phyloP scores from a whole-genome alignment of 2,113 vertebrate species.

The Leiothrix lutea region DNA sequence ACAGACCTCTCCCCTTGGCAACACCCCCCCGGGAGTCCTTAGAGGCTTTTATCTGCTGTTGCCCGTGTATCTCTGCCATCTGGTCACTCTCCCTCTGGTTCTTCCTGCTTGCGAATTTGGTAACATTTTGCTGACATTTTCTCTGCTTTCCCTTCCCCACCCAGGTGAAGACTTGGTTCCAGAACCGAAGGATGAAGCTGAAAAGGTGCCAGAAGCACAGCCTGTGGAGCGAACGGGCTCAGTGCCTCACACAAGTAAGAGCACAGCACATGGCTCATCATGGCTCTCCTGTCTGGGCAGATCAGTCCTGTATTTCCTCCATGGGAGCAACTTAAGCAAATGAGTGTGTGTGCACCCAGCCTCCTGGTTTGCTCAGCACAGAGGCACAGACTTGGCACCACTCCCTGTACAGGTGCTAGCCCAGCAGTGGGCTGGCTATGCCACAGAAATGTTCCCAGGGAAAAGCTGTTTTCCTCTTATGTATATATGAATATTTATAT shows the following conservation, averaged over 20 bases:
- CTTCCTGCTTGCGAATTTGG: not conserved
- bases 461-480: not conserved
- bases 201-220: constrained; percentile 80
- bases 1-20: not conserved
- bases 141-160: not conserved
- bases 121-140: not conserved
- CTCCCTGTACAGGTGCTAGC: not conserved
- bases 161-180: constrained; percentile 87
- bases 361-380: not conserved
- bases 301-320: not conserved
- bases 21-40: not conserved
- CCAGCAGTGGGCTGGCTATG: not conserved
- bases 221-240: constrained; percentile 67
- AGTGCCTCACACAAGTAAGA: constrained; percentile 35
- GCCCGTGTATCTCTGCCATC: not conserved
- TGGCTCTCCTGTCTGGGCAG: not conserved
- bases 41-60: constrained; percentile 3
- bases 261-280: not conserved
- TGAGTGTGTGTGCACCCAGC: fast-evolving
- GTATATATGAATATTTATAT: no score
- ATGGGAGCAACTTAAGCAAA: not conserved
- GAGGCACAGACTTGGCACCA: not conserved
- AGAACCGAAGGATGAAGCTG: constrained; percentile 85
- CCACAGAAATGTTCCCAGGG: not conserved
- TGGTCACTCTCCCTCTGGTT: not conserved